Evolutionary conservation across 92 coral and sea anemone species (phyloP), one percentile per base, ranked within the genome.

Genomic region (Palythoa grandiflora): DNA sequence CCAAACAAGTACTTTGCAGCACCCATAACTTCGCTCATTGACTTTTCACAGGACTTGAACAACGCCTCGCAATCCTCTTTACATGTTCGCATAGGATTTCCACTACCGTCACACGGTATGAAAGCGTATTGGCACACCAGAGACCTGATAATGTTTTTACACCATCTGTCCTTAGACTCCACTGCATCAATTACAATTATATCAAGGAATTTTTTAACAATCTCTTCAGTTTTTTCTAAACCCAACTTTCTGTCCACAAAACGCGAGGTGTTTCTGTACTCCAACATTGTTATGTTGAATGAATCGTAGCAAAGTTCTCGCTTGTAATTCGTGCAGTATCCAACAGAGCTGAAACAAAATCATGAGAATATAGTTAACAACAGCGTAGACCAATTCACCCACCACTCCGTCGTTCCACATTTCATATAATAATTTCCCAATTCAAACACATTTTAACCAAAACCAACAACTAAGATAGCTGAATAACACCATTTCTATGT

Each of bases 201-300:
- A 6, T 16, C 7, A 16, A 87, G 84, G 12, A 90, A 91, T 28
- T 11, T 44, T 1, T 8, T 13, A 5, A 97, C 90, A 60, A 95
- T 89, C 8, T 11, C 2, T 83, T 97, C 96, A 1, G 98, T 95
- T 39, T 36, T 75, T 8, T 65, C 73, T 20, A 92, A 47, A n/a
- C 99, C 96, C n/a, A 94, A 81, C 77, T 80, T 91, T 91, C 91
- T 92, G 85, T 94, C 99, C 80, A 97, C 83, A 90, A 97, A 97
- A 9, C 99, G 94, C 0, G 91, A 94, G 4, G 91, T 84, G 21
- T 89, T 72, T 16, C 93, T 84, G 77, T 87, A 93, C 14, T 79
- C 12, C 2, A 87, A 72, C 50, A 97, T 88, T 6, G 99, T 93
- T 3, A 88, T 68, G 93, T 94, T 97, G 5, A 97, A 75, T 7